Percentiles rank a stretch among this genome's conserved stretches.
phyloP scores from a whole-genome alignment of 2,888 invertebrate genomes.

The Orthosia gothica region DNA sequence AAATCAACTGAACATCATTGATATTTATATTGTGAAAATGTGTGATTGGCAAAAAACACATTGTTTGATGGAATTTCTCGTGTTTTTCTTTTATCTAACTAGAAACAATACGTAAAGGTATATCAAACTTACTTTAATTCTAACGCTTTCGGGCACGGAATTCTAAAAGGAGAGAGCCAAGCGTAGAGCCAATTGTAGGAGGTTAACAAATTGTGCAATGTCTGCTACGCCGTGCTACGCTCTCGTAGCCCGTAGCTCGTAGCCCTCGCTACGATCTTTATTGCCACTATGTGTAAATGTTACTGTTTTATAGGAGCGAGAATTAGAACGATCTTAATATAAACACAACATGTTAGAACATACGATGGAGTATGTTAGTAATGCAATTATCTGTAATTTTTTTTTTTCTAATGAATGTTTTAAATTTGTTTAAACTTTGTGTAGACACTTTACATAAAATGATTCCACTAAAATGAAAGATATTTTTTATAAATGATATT shows the following conservation, averaged over 20 bases:
- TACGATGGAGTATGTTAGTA: slow-evolving; percentile 43
- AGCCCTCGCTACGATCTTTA: slow-evolving; percentile 83
- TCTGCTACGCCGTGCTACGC: slow-evolving; percentile 78
- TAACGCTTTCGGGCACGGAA: slow-evolving; percentile 63
- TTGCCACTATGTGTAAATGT: slow-evolving; percentile 84
- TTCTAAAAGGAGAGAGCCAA: slow-evolving; percentile 71
- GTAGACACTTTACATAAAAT: neutral
- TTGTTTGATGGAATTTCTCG: too few species aligned
- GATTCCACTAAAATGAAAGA: neutral
- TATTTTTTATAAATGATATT: slow-evolving; percentile 17
- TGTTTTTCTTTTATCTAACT: neutral
- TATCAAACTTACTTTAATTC: slow-evolving; percentile 31
- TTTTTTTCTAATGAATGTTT: slow-evolving; percentile 15
- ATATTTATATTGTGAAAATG: neutral
- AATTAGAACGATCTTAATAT: slow-evolving; percentile 68
- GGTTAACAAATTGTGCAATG: slow-evolving; percentile 88
- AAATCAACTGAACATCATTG: neutral
- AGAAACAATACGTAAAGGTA: neutral
- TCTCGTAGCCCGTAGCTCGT: slow-evolving; percentile 73
- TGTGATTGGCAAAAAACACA: neutral
- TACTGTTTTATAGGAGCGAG: slow-evolving; percentile 77
- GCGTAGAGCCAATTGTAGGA: slow-evolving; percentile 83
- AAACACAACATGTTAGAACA: slow-evolving; percentile 64
- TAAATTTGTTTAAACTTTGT: neutral
- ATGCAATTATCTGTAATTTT: slow-evolving; percentile 38